Evolutionary conservation across 2,888 invertebrate species (phyloP), one percentile per base, ranked within the genome.

Genomic region (Tachystola acroxantha): DNA sequence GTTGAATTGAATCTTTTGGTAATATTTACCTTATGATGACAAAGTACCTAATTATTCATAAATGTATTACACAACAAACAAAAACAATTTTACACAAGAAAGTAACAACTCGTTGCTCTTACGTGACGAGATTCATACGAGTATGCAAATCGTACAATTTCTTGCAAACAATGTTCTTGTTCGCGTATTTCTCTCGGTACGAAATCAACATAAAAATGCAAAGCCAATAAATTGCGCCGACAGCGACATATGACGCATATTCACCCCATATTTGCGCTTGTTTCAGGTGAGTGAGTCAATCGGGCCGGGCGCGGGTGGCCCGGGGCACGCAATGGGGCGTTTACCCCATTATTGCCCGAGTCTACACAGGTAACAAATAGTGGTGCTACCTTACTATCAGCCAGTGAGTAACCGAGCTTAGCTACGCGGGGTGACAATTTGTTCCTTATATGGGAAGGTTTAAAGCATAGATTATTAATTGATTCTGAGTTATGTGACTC

Each of bases 231-330:
- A 58, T 57, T 50, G 55, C 32, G 41, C 36, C 39, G 40, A 38
- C 40, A 42, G 41, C 52, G 47, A 51, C 53, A 58, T 57, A 57
- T 59, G 56, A 57, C 55, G 50, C 53, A 53, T 64, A 63, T 50
- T 50, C 22, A 22, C 35, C 55, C 60, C 57, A 16, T 16, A n/a
- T 16, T 16, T 16, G 3, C 16, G 3, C 63, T 72, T 74, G 73
- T 75, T 75, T 40, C 75, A 77, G 71, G 77, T 75, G 71, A 76
- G 74, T 64, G 74, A 71, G 51, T 65, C 64, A 57, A 58, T 56
- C 50, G 53, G 45, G 46, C 42, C 48, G 42, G 50, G 45, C n/a
- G n/a, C n/a, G n/a, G n/a, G n/a, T n/a, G n/a, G n/a, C n/a, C n/a
- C n/a, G n/a, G 55, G 43, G 56, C 60, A 57, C 56, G 59, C 57